Base-by-base conservation (phyloP, 2,888 invertebrate genomes). In the Tholera decimalis region DNA sequence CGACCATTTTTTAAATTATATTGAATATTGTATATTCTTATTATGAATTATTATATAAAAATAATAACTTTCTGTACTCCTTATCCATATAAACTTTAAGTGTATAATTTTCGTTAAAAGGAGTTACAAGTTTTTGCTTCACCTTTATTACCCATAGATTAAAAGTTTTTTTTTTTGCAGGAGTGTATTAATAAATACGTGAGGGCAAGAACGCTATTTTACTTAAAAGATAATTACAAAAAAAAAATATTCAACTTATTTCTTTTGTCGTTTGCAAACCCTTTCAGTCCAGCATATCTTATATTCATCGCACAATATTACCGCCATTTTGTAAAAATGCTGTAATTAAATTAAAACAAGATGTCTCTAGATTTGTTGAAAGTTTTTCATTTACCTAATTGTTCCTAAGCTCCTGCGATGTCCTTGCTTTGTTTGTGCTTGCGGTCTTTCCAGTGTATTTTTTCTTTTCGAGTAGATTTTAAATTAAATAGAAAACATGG, bases 331-430 rank as follows among this genome's bases (percentile, higher is more conserved):
- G 47, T 54, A 39, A 53, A 57, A 71, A 62, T 26, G 30, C 57
- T 62, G 9, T 49, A 62, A 71, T 70, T 70, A 53, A 57, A 46
- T 46, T 28, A 6, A 47, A 62, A 49, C 26, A 39, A 65, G 55
- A 57, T 39, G 26, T 51, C 51, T n/a, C 30, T 47, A 28, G 33
- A 50, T 35, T 53, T 49, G 11, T 18, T 39, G 24, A 53, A 44
- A 47, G 53, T 39, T 53, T 56, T 72, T 65, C 46, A 65, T 72
- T 65, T 35, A 57, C 24, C 33, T 56, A 65, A 72, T 73, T 73
- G 55, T 54, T 65, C 7, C 39, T 49, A 60, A 73, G 43, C 47
- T 64, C 41, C 41, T 43, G 47, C 58, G n/a, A 50, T 30, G 51
- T 64, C 56, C 9, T 37, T 33, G 53, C 28, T 64, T 71, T 53